Evolutionary conservation across 1,140 invertebrate genomes (phyloP), one percentile per base, ranked within the genome.

Genomic region (Lysiphlebus fabarum): DNA sequence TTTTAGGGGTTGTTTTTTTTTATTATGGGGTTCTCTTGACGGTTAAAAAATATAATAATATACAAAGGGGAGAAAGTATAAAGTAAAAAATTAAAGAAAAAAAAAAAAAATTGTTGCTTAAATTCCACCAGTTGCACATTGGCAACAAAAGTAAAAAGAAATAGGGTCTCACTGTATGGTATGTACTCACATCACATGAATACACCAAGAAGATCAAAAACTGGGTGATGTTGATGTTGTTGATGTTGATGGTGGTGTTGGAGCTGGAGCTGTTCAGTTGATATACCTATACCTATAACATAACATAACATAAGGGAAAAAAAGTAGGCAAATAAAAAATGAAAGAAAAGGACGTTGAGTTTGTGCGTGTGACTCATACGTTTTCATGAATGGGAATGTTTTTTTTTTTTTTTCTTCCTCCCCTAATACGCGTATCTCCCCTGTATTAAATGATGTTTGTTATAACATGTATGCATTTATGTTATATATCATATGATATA

Each of bases 91-190:
- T n/a, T 2, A 17, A 56, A 44, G n/a, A n/a, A n/a, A 26, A 44
- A 45, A 44, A 49, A 5, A 44, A 37, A 40, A 14, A 14, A 17
- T 40, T 17, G 40, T 47, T 4, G 45, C 12, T 12, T 50, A 62
- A 64, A 71, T 70, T 70, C 70, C 70, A 72, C 70, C 68, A 70
- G 70, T 72, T 72, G 70, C 70, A 64, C 67, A 66, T 69, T 67
- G 53, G 49, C 34, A 54, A 49, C 6, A 26, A 36, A 33, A 43
- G 50, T 43, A 40, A 50, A 14, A 53, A 53, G 40, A 53, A 8
- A 49, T 0, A 26, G 47, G 44, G 58, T 33, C 42, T 36, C 42
- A 14, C 33, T 44, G 11, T 17, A 3, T 33, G 11, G 2, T 37
- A 3, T 33, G 51, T 26, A 33, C 34, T 44, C 56, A 58, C 51